Conservation (phyloP, 2,888 invertebrate genomes). For the Thysanoteuthis rhombus region DNA sequence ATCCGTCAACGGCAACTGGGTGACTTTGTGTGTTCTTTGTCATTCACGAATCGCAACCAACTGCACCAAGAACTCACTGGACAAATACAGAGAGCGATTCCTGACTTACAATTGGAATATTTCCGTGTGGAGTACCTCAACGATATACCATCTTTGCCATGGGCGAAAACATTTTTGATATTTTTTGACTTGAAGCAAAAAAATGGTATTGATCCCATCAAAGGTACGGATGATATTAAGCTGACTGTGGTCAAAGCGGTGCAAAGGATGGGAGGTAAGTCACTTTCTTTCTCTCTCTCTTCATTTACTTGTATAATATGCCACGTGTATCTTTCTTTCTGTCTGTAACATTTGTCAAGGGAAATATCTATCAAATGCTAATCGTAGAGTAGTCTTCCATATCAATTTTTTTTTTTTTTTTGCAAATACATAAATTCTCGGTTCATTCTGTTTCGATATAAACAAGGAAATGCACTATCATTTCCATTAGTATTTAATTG, state of each 20-base stretch:
- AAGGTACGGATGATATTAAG: neutral
- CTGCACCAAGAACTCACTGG: neutral
- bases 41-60: neutral
- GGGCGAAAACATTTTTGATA: conserved; percentile 19
- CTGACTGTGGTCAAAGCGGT: neutral
- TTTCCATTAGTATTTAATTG: no score
- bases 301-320: neutral
- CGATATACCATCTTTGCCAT: neutral
- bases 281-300: neutral
- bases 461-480: no score
- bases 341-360: no score
- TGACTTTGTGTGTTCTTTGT: neutral
- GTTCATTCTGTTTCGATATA: no score
- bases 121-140: neutral
- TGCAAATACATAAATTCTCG: no score
- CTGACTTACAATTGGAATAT: neutral
- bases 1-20: neutral
- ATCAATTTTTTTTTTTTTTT: no score
- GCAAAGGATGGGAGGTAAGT: conserved; percentile 18
- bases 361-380: no score
- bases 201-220: conserved; percentile 17
- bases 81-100: neutral
- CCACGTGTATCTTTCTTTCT: no score
- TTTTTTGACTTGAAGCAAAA: conserved; percentile 22
- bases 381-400: no score